Evolutionary conservation across 2,888 invertebrate genomes (phyloP).

Genomic region (Spicauda simplicius): DNA sequence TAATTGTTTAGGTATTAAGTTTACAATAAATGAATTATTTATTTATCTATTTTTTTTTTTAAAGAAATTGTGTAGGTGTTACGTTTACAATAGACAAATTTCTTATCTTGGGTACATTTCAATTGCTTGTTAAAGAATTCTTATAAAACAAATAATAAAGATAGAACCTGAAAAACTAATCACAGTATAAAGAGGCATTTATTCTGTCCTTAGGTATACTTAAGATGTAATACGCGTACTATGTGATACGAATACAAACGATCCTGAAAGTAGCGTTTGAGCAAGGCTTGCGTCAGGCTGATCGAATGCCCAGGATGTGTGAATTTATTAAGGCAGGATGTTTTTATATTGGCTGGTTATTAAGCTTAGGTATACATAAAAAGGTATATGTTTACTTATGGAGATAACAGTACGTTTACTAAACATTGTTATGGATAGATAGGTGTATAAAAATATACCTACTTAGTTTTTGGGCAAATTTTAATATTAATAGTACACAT

Average conservation of each 20-base stretch:
- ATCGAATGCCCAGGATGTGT: slow-evolving; percentile 4
- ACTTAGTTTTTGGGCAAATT: too few species aligned
- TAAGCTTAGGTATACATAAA: not conserved
- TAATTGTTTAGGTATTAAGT: too few species aligned
- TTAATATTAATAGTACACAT: too few species aligned
- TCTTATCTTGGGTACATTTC: too few species aligned
- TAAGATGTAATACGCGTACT: not conserved
- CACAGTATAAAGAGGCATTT: slow-evolving; percentile 1
- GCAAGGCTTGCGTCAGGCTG: slow-evolving; percentile 9
- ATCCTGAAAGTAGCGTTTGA: slow-evolving; percentile 12
- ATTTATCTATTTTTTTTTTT: too few species aligned
- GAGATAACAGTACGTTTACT: not conserved
- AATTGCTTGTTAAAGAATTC: too few species aligned
- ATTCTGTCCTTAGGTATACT: slow-evolving; percentile 10
- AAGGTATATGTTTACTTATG: not conserved
- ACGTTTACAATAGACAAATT: too few species aligned
- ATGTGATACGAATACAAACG: slow-evolving; percentile 23
- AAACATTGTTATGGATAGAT: too few species aligned
- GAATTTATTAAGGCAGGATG: not conserved
- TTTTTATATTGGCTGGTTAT: not conserved
- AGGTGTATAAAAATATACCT: too few species aligned
- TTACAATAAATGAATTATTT: too few species aligned
- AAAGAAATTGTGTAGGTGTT: too few species aligned
- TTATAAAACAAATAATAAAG: too few species aligned
- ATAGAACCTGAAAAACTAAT: not conserved